Percentiles rank a stretch among this genome's conserved stretches.
These are phyloP conservation scores for Osmerus eperlanus DNA, from an alignment of 2,113 vertebrate genomes.

Conservation along the genomic window DNA sequence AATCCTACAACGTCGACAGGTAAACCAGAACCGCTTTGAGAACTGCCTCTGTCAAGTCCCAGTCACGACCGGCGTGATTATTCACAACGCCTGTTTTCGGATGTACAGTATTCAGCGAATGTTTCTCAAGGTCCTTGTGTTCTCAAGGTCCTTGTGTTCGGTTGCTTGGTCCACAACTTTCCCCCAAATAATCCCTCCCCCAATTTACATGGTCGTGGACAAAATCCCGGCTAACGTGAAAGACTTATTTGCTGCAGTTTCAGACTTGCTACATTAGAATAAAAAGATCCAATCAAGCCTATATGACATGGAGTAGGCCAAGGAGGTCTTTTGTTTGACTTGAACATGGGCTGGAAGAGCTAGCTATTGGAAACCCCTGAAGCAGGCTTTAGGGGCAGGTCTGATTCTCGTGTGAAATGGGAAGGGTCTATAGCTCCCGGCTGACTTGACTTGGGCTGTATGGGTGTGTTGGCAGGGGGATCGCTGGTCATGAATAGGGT, in stretches of 20 bases:
- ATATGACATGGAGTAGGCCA: constrained; percentile 67
- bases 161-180: constrained; percentile 35
- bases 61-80: not conserved
- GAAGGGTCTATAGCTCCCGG: constrained; percentile 74
- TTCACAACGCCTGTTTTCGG: not conserved
- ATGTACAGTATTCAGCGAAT: too few relatives aligned
- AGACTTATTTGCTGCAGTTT: constrained; percentile 58
- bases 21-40: not conserved
- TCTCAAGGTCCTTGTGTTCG: too few relatives aligned
- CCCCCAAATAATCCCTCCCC: constrained; percentile 43
- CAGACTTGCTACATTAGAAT: constrained; percentile 57
- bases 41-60: not conserved
- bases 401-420: constrained; percentile 78
- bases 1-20: not conserved
- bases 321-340: constrained; percentile 72
- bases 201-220: constrained; percentile 34
- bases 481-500: constrained; percentile 74
- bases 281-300: constrained; percentile 68
- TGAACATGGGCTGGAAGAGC: constrained; percentile 68
- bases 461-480: constrained; percentile 77
- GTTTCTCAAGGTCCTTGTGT: too few relatives aligned
- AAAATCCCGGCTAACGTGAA: constrained; percentile 55
- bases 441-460: constrained; percentile 76
- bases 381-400: constrained; percentile 76
- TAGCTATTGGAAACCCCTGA: constrained; percentile 75